Percentiles rank a stretch among this genome's conserved stretches.
phyloP scores from a whole-genome alignment of 1,140 invertebrate species.

The Heterodera schachtii region DNA sequence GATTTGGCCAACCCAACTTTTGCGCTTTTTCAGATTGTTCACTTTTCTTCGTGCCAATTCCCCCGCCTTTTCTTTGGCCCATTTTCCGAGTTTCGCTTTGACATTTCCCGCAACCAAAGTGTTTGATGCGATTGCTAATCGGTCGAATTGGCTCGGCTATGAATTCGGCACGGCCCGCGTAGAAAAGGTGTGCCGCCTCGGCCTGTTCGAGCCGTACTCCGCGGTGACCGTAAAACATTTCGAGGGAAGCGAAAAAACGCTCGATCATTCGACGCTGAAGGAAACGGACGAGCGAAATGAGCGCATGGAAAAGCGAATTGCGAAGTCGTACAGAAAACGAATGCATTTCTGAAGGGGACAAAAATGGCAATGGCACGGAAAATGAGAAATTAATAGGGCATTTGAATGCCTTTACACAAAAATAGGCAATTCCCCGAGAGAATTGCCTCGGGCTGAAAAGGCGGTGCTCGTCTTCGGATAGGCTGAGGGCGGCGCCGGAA shows the following conservation, averaged over 20 bases:
- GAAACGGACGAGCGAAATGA: slow-evolving; percentile 47
- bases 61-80: no score
- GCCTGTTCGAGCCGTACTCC: slow-evolving; percentile 51
- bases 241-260: slow-evolving; percentile 43
- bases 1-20: no score
- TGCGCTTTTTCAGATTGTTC: no score
- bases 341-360: background rate
- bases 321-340: slow-evolving; percentile 34
- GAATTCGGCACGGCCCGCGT: slow-evolving; percentile 60
- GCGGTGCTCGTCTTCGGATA: slow-evolving; percentile 53
- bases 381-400: background rate
- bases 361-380: background rate
- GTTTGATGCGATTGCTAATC: slow-evolving; percentile 59
- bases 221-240: slow-evolving; percentile 24
- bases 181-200: slow-evolving; percentile 58
- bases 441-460: slow-evolving; percentile 31
- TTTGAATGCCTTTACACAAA: no score
- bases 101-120: slow-evolving; percentile 58
- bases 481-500: slow-evolving; percentile 52
- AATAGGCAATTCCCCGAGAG: no score
- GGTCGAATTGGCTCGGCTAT: slow-evolving; percentile 54
- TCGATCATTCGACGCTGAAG: slow-evolving; percentile 49
- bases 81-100: no score
- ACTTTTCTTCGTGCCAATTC: no score
- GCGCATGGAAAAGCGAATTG: slow-evolving; percentile 49